Base-by-base conservation (phyloP, 2,797 vertebrate genomes). In the Sternarchorhynchus goeldii region DNA sequence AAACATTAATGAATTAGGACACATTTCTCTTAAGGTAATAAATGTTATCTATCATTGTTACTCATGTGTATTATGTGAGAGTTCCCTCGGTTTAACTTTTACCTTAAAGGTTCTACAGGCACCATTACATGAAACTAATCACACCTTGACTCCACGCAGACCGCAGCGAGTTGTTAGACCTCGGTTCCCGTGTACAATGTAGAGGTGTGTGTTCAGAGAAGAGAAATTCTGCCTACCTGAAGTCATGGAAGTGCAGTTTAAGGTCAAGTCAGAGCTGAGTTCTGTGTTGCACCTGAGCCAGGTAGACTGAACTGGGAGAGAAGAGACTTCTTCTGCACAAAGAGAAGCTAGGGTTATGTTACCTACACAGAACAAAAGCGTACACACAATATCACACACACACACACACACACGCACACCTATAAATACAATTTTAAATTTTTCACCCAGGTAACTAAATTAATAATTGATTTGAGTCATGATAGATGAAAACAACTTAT, bases 361-460 rank as follows among this genome's bases (percentile, higher is more conserved):
- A 60, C 77, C 50, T 14, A 58, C 62, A 62, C 77, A 73, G 21
- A 66, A 60, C 21, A 64, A 76, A 69, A n/a, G 83, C 5, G 39
- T 41, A 41, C 45, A 1, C 8, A 50, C 45, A 50, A 50, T 50
- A 50, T 50, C 8, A 50, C 45, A 1, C 45, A 50, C 2, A 85
- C 88, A 87, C 87, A 88, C 88, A 50, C 58, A 36, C 75, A 56
- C 78, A 36, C 18, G 10, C 32, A 73, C 73, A 75, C 69, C 20
- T 62, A 18, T 68, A 50, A 68, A 68, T 16, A 50, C 20, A 29
- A 17, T 29, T 53, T 69, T 29, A 5, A 29, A 17, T 31, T 53
- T 69, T 55, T 18, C 45, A 69, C 41, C 6, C 14, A 6, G 39
- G 8, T 67, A 4, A 5, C 14, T 53, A 29, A 55, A 55, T 70